A percentile compares a stretch with the other conserved stretches of the same genome.
Conservation (phyloP, 64 coral and sea anemone genomes). For the Porites australiensis region DNA sequence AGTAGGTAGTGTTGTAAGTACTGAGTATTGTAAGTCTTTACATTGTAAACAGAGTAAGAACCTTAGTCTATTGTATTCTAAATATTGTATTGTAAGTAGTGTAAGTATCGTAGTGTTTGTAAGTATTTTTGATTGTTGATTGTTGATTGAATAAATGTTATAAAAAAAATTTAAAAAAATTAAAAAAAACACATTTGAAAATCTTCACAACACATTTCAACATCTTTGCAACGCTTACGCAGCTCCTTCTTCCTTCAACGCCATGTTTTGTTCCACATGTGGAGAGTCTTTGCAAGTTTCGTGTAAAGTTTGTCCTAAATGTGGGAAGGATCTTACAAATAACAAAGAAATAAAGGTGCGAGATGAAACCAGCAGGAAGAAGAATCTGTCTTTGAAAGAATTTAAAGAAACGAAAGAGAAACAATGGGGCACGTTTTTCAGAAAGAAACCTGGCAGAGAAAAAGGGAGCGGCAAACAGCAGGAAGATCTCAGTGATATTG, state of each 20-base stretch:
- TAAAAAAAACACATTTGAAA: too few species aligned
- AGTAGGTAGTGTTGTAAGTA: too few species aligned
- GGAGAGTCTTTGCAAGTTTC: constrained; percentile 27
- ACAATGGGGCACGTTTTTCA: constrained; percentile 16
- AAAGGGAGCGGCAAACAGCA: constrained; percentile 18
- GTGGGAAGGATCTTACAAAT: constrained; percentile 12
- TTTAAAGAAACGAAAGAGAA: constrained; percentile 32
- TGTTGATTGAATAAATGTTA: too few species aligned
- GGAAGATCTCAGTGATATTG: constrained; percentile 20
- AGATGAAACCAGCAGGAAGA: constrained; percentile 16
- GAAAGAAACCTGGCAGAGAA: constrained; percentile 6
- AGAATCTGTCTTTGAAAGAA: constrained; percentile 5
- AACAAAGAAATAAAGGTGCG: constrained; percentile 6
- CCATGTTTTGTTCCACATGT: constrained; percentile 26
- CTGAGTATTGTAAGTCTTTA: too few species aligned
- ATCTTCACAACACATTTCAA: neutral
- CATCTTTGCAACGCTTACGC: neutral
- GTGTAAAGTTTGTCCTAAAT: constrained; percentile 25
- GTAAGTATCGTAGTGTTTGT: too few species aligned
- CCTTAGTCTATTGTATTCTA: too few species aligned
- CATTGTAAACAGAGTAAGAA: too few species aligned
- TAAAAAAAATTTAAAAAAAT: too few species aligned
- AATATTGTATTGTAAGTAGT: too few species aligned
- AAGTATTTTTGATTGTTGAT: too few species aligned
- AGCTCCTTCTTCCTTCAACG: constrained; percentile 18